A percentile compares a stretch with the other conserved stretches of the same genome.
These are phyloP conservation scores for Aulostomus chinensis DNA, from an alignment of 2,797 vertebrate genomes.

Conservation along the genomic window DNA sequence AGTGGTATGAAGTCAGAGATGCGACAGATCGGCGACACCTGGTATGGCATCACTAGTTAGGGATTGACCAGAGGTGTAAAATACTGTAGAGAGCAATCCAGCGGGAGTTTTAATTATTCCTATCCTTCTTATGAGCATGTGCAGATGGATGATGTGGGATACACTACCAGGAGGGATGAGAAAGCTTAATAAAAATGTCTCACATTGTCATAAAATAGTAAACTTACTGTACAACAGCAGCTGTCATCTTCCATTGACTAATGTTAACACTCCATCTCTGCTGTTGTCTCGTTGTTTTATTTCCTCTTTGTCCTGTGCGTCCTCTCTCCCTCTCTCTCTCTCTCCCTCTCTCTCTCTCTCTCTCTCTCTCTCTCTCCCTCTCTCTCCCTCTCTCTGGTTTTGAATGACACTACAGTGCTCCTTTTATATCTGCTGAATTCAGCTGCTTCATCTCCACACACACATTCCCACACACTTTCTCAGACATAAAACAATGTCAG, in stretches of 20 bases:
- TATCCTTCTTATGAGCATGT: not conserved
- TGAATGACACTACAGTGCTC: constrained; percentile 63
- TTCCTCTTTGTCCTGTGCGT: constrained; percentile 38
- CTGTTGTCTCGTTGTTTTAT: constrained; percentile 35
- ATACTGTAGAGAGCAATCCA: not conserved
- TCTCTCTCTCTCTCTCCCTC: constrained; percentile 5
- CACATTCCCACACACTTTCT: constrained; percentile 29
- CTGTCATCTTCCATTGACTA: constrained; percentile 23
- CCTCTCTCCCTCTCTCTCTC: constrained; percentile 5
- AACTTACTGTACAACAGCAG: constrained; percentile 9
- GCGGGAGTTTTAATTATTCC: not conserved
- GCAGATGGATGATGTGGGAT: not conserved
- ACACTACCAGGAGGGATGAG: not conserved
- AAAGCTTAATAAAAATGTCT: constrained; percentile 14
- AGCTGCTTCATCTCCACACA: constrained; percentile 54
- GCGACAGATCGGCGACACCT: not conserved
- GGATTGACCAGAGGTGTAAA: not conserved
- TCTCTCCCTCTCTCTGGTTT: constrained; percentile 35
- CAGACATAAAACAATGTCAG: constrained; percentile 73
- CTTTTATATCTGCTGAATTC: constrained; percentile 72
- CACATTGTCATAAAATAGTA: not conserved
- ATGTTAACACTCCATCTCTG: constrained; percentile 33
- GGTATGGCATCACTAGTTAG: not conserved
- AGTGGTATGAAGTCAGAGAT: no score
- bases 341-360: constrained; percentile 9